Percentiles rank a stretch among this genome's conserved stretches.
These are phyloP conservation scores for Ceratina australensis DNA, from an alignment of 1,140 invertebrate species.

Conservation along the genomic window DNA sequence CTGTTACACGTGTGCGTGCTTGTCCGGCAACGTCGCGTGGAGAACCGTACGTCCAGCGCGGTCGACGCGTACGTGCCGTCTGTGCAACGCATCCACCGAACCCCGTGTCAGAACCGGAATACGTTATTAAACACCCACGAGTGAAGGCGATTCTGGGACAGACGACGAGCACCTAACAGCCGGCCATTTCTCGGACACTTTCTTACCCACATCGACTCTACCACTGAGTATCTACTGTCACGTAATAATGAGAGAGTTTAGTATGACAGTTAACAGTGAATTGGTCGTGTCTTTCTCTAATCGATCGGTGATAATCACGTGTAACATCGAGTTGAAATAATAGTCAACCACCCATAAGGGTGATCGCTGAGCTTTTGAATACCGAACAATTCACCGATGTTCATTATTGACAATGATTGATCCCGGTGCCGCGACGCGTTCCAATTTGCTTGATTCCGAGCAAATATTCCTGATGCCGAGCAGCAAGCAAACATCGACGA, in stretches of 20 bases:
- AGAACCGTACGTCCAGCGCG: constrained; percentile 2
- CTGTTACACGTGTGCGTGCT: constrained; percentile 44
- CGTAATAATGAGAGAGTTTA: too few relatives aligned
- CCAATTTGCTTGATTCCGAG: not conserved
- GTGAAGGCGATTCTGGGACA: constrained; percentile 12
- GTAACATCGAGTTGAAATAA: too few relatives aligned
- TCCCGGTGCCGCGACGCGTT: not conserved
- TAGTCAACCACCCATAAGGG: too few relatives aligned
- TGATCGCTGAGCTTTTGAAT: not conserved
- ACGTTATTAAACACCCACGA: constrained; percentile 63
- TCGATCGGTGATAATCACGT: too few relatives aligned
- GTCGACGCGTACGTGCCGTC: constrained; percentile 16
- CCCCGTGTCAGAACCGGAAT: constrained; percentile 56
- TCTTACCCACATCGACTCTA: not conserved
- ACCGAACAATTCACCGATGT: not conserved
- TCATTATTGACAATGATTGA: not conserved
- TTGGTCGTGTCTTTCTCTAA: too few relatives aligned
- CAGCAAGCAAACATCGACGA: not conserved
- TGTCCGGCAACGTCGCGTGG: constrained; percentile 9
- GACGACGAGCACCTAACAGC: not conserved
- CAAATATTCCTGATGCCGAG: not conserved
- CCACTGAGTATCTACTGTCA: too few relatives aligned
- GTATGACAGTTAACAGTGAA: too few relatives aligned
- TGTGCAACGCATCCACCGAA: constrained; percentile 20
- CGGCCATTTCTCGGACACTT: not conserved